Base-by-base conservation (phyloP, 2,888 invertebrate genomes). In the Sisyra nigra region DNA sequence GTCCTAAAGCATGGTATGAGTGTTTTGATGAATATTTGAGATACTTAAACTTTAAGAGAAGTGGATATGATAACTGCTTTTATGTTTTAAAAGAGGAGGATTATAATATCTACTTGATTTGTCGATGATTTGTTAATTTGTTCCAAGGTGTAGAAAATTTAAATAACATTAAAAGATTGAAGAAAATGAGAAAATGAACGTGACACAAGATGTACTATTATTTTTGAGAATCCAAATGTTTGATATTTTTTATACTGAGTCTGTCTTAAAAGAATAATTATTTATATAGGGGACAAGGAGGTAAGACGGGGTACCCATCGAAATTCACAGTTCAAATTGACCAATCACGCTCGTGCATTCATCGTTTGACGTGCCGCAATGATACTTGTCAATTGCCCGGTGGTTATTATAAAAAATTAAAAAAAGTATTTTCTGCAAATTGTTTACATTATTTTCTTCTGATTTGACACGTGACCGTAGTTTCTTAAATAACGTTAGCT, bases 1-100 rank as follows among this genome's bases (percentile, higher is more conserved):
- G 47, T 19, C 48, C 51, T 8, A 43, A 50, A 32, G 33, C 40
- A 5, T 51, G 50, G 50, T 51, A 51, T 36, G 48, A 52, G 32
- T 49, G 47, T 44, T 49, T 52, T 18, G 37, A 48, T 40, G 35
- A 48, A 13, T 50, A 40, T 45, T 14, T 53, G 14, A 35, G 6
- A 14, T 30, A 43, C 11, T 35, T 50, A 45, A 45, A 43, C 8
- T 48, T 48, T 40, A 4, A 18, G 18, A 39, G 45, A 29, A 44
- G 40, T 39, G 29, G 44, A 5, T 31, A 36, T 46, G 47, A 47
- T n/a, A n/a, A 39, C 44, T 47, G 47, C 39, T 11, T 47, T 13
- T 44, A 46, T 44, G 11, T 11, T 24, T 40, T 24, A 11, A 13
- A n/a, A 31, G 32, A 39, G 4, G 39, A 43, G 14, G 14, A 42